These are phyloP conservation scores for Thymelicus acteon DNA, from an alignment of 2,888 invertebrate species.

Conservation along the genomic window DNA sequence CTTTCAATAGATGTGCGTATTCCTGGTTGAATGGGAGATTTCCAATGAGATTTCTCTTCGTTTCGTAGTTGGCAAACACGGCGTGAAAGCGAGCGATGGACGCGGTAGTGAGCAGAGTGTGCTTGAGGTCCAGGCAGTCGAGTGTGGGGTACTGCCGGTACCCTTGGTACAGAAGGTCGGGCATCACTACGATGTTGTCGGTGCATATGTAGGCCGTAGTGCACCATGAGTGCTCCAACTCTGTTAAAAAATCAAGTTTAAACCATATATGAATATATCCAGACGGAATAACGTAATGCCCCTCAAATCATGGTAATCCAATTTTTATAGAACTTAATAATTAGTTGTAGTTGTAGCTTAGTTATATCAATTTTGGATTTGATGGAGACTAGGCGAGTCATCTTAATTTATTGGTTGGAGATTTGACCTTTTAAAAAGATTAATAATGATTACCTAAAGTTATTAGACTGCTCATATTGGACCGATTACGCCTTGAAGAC, in stretches of 20 bases:
- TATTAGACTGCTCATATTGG: too few relatives aligned
- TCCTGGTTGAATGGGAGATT: conserved; percentile 49
- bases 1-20: conserved; percentile 53
- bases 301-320: too few relatives aligned
- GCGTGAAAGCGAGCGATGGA: conserved; percentile 72
- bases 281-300: too few relatives aligned
- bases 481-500: too few relatives aligned
- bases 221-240: conserved; percentile 55
- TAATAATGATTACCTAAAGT: too few relatives aligned
- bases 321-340: too few relatives aligned
- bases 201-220: conserved; percentile 59
- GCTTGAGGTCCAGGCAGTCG: conserved; percentile 58
- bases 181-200: conserved; percentile 67
- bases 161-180: conserved; percentile 62
- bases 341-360: too few relatives aligned
- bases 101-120: conserved; percentile 51
- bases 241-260: neutral
- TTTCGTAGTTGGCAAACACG: conserved; percentile 61
- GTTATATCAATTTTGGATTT: too few relatives aligned
- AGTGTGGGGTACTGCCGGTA: conserved; percentile 52
- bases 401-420: too few relatives aligned
- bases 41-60: conserved; percentile 35
- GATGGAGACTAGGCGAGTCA: too few relatives aligned
- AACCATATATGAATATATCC: too few relatives aligned
- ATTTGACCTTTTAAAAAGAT: too few relatives aligned